phyloP scores from a whole-genome alignment of 2,113 vertebrate genomes.

The Alosa alosa region DNA sequence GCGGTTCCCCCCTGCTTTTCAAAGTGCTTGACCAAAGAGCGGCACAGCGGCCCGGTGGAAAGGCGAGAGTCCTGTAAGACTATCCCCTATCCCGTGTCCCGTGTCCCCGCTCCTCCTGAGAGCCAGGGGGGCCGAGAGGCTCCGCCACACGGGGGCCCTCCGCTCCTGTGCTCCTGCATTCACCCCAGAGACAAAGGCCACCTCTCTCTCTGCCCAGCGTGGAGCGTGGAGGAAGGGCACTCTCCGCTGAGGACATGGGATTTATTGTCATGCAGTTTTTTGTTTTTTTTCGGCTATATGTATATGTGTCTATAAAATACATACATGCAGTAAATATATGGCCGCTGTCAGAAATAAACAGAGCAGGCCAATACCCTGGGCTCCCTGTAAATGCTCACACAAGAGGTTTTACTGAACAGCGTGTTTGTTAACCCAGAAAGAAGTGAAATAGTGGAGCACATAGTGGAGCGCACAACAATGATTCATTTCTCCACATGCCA shows the following conservation, averaged over 20 bases:
- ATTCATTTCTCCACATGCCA: slow-evolving; percentile 5
- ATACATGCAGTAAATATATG: slow-evolving; percentile 28
- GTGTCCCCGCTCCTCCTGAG: slow-evolving; percentile 45
- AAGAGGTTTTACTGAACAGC: not conserved
- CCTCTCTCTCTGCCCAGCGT: not conserved
- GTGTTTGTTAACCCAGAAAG: not conserved
- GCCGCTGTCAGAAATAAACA: slow-evolving; percentile 23
- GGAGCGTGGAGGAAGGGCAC: not conserved
- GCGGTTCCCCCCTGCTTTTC: slow-evolving; percentile 44
- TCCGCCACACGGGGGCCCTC: not conserved
- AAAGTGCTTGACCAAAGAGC: slow-evolving; percentile 68
- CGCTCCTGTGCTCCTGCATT: not conserved
- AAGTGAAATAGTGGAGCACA: not conserved
- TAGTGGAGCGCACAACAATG: not conserved
- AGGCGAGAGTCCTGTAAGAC: slow-evolving; percentile 53
- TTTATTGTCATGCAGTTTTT: not conserved
- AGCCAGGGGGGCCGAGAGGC: slow-evolving; percentile 43
- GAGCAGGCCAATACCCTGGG: not conserved
- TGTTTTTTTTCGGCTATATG: not conserved
- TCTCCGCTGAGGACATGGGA: not conserved
- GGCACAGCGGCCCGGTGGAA: slow-evolving; percentile 41
- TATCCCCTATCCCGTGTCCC: slow-evolving; percentile 57
- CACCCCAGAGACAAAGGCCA: not conserved
- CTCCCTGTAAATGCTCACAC: not conserved
- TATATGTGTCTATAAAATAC: not conserved